Evolutionary conservation across 2,888 invertebrate genomes (phyloP).

Genomic region (Dynastes maya): DNA sequence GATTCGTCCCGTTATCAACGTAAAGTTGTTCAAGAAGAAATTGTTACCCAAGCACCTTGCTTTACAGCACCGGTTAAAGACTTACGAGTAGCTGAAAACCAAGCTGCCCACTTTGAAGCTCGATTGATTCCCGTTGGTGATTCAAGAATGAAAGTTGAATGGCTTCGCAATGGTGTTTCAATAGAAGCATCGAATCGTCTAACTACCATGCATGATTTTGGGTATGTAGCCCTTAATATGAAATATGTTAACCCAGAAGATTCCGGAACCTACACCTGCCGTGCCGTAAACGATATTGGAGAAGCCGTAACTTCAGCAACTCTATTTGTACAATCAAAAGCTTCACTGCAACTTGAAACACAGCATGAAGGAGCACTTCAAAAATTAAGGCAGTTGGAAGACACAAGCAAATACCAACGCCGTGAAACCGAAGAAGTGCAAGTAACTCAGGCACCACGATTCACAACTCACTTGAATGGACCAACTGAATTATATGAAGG

Average conservation of each 20-base stretch:
- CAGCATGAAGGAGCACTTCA: slow-evolving; percentile 92
- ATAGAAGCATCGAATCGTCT: slow-evolving; percentile 92
- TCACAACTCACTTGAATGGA: slow-evolving; percentile 89
- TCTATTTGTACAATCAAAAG: slow-evolving; percentile 91
- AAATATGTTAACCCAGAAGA: slow-evolving; percentile 96
- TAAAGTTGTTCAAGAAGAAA: slow-evolving; percentile 83
- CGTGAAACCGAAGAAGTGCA: slow-evolving; percentile 86
- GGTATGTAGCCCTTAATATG: slow-evolving; percentile 96
- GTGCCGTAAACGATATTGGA: slow-evolving; percentile 93
- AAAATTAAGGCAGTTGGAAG: slow-evolving; percentile 90
- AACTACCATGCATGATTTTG: slow-evolving; percentile 97
- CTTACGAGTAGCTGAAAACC: slow-evolving; percentile 89
- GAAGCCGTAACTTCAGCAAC: slow-evolving; percentile 96
- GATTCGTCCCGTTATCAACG: slow-evolving; percentile 84
- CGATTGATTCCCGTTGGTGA: slow-evolving; percentile 95
- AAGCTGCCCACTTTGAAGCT: slow-evolving; percentile 95
- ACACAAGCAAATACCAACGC: slow-evolving; percentile 83
- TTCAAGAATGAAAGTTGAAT: slow-evolving; percentile 92
- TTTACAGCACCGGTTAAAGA: slow-evolving; percentile 94
- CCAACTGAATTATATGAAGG: slow-evolving; percentile 89
- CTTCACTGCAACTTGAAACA: slow-evolving; percentile 88
- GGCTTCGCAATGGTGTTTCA: slow-evolving; percentile 93
- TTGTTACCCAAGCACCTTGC: slow-evolving; percentile 89
- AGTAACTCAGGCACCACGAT: slow-evolving; percentile 88
- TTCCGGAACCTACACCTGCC: slow-evolving; percentile 96